These are phyloP conservation scores for Haliclona indistincta DNA, from an alignment of 37 sponge, comb jelly and placozoan species.

Conservation along the genomic window DNA sequence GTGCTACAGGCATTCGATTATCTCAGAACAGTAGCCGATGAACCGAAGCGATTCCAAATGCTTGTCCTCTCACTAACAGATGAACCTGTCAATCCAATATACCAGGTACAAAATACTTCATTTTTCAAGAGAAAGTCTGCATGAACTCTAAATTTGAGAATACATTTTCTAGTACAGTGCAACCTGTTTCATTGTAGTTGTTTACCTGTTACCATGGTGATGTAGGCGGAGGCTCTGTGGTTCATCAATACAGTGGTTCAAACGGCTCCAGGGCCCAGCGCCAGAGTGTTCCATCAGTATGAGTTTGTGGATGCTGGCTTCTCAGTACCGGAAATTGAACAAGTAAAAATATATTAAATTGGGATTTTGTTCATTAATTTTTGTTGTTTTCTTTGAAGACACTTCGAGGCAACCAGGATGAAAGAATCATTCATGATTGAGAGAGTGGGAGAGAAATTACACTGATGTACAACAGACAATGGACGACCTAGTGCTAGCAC, in stretches of 20 bases:
- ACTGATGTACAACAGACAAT: conserved; percentile 62
- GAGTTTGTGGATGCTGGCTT: conserved; percentile 85
- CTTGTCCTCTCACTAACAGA: no score
- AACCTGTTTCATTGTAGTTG: no score
- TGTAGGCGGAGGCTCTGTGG: conserved; percentile 68
- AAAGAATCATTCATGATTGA: conserved; percentile 71
- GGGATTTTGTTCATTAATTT: not conserved
- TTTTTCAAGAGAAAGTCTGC: no score
- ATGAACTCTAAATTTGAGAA: no score
- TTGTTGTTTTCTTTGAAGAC: conserved; percentile 32
- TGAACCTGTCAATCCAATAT: no score
- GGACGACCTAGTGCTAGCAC: conserved; percentile 62
- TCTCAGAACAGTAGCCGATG: no score
- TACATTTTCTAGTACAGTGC: no score
- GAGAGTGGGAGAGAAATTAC: conserved; percentile 70
- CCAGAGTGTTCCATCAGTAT: conserved; percentile 81
- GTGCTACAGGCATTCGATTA: no score
- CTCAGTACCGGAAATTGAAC: conserved; percentile 50
- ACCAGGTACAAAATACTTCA: no score
- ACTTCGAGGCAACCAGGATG: conserved; percentile 71
- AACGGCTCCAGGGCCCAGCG: conserved; percentile 52
- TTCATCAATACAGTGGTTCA: conserved; percentile 87
- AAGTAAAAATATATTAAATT: conserved; percentile 29
- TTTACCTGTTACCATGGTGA: no score
- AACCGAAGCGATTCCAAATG: no score